These are phyloP conservation scores for Pao palembangensis DNA, from an alignment of 2,113 vertebrate genomes.

Conservation along the genomic window DNA sequence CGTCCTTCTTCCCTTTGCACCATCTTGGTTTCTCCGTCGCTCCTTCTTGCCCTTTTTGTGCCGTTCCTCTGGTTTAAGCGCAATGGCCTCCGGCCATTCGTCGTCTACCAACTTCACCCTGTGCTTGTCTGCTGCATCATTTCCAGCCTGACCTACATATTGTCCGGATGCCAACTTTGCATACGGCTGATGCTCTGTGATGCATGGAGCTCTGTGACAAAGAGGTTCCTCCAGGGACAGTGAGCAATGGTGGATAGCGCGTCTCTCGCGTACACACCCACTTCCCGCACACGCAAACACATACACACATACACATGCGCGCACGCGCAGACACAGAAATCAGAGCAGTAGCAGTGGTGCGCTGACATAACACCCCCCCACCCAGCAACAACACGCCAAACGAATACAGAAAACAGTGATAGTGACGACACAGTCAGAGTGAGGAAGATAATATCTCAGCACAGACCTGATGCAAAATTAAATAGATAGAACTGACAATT, in stretches of 20 bases:
- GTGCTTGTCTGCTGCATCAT: slow-evolving; percentile 38
- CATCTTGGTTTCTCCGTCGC: slow-evolving; percentile 7
- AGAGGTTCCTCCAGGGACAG: slow-evolving; percentile 7
- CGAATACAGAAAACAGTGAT: too few relatives aligned
- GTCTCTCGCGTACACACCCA: slow-evolving; percentile 15
- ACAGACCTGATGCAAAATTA: slow-evolving; percentile 38
- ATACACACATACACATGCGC: slow-evolving; percentile 1
- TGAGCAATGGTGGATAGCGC: slow-evolving; percentile 8
- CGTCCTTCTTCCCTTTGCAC: neutral
- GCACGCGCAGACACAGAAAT: slow-evolving; percentile 34
- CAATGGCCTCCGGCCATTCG: slow-evolving; percentile 13
- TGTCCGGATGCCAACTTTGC: slow-evolving; percentile 56
- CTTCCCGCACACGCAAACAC: neutral
- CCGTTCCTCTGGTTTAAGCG: slow-evolving; percentile 2
- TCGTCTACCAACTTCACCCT: slow-evolving; percentile 16
- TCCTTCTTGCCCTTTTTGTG: slow-evolving; percentile 3
- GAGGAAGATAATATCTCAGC: slow-evolving; percentile 16
- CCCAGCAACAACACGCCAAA: slow-evolving; percentile 35
- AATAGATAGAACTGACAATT: slow-evolving; percentile 46
- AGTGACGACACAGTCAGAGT: neutral
- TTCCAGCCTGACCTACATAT: slow-evolving; percentile 53
- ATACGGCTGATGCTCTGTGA: slow-evolving; percentile 51
- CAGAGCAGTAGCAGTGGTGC: slow-evolving; percentile 27
- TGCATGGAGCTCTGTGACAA: slow-evolving; percentile 33
- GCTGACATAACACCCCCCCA: slow-evolving; percentile 44